Base-by-base conservation (phyloP, 2,888 invertebrate species). In the Drosophila mimetica region DNA sequence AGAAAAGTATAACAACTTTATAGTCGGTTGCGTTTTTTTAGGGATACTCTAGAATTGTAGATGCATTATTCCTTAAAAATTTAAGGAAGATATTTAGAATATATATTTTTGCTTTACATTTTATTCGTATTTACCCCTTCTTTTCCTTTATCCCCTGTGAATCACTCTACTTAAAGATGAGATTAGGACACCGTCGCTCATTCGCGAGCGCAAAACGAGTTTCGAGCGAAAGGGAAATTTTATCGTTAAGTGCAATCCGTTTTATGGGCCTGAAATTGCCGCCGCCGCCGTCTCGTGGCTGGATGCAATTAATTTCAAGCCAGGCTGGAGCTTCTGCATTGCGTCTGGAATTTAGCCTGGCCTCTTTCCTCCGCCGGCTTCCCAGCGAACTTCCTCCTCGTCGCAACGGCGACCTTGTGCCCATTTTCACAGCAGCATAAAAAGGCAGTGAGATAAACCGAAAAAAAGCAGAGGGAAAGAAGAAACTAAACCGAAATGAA, bases 391-490 rank as follows among this genome's bases (percentile, higher is more conserved):
- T 81, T 81, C 78, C 76, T 81, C 73, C 72, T 76, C 70, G 34
- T 46, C 39, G 58, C 67, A 51, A 50, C 47, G 36, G 32, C 81
- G 89, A 89, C 88, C 88, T 88, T 88, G 88, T 88, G 78, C 88
- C 83, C 79, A 74, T 89, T 88, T 86, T 70, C 70, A 74, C 71
- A 71, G 61, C 76, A 61, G 64, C 69, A 30, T 30, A 61, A 16
- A 25, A 14, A 32, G 13, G 13, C 20, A 61, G 11, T 59, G 34
- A 34, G 20, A 28, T 44, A 44, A 30, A 36, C 30, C 41, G 39
- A 44, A 32, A 16, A 53, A 39, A 4, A 39, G 4, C n/a, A 7
- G 55, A 34, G 46, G 61, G 69, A 66, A 71, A 63, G 61, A 55
- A 60, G 55, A 74, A 74, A 74, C 61, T 50, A 32, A 70, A 36